These are phyloP conservation scores for Pantherophis guttatus DNA, from an alignment of 2,113 vertebrate species.

Conservation along the genomic window DNA sequence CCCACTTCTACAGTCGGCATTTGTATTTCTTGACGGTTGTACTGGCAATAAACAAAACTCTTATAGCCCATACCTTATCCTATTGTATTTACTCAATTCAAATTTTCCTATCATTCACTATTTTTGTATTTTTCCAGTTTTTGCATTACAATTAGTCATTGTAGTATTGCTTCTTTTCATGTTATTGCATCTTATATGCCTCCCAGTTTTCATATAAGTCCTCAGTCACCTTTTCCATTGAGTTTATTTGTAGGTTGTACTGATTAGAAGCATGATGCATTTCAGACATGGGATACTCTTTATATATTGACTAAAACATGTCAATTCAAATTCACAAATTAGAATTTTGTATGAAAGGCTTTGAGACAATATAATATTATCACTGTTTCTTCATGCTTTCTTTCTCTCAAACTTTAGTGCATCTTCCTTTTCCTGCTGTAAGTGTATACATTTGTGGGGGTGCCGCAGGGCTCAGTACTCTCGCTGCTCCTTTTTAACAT, in stretches of 20 bases:
- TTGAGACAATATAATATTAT: neutral
- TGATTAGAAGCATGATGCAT: neutral
- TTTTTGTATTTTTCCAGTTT: neutral
- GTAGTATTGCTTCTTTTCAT: neutral
- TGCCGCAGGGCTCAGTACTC: too few species aligned
- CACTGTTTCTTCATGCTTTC: neutral
- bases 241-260: neutral
- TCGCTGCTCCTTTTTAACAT: too few species aligned
- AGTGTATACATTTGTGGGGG: neutral
- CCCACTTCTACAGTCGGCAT: neutral
- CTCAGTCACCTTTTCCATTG: neutral
- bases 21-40: neutral
- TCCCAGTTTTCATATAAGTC: neutral
- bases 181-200: neutral
- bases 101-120: neutral
- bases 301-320: neutral
- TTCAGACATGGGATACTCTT: neutral
- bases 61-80: neutral
- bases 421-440: neutral
- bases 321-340: neutral
- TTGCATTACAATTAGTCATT: neutral
- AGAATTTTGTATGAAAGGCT: neutral
- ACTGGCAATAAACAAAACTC: neutral
- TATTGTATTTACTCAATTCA: neutral
- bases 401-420: neutral